Conservation (phyloP, 2,797 vertebrate genomes). For the Phalloptychus januarius region DNA sequence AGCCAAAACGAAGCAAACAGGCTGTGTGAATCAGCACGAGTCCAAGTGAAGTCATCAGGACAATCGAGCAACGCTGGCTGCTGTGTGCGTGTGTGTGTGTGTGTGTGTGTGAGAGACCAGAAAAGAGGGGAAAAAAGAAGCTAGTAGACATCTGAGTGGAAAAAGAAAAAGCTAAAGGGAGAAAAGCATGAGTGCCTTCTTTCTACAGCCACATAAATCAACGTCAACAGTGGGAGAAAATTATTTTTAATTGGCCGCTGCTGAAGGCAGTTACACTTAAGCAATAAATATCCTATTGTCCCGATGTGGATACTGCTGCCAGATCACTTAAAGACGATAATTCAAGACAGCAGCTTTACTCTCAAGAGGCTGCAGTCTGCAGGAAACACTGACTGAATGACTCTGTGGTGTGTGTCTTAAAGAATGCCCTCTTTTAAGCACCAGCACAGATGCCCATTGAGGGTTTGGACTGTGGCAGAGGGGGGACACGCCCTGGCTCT, state of each 20-base stretch:
- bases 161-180: slow-evolving; percentile 44
- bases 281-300: slow-evolving; percentile 21
- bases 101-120: slow-evolving; percentile 5
- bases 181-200: slow-evolving; percentile 9
- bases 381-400: slow-evolving; percentile 23
- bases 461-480: slow-evolving; percentile 66
- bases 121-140: slow-evolving; percentile 8
- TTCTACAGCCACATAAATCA: slow-evolving; percentile 23
- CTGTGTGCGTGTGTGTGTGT: slow-evolving; percentile 12
- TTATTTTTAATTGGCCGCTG: slow-evolving; percentile 3
- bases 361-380: slow-evolving; percentile 29
- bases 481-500: slow-evolving; percentile 71
- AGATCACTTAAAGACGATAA: slow-evolving; percentile 27
- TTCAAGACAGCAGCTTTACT: slow-evolving; percentile 37
- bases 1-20: slow-evolving; percentile 67
- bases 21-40: slow-evolving; percentile 35
- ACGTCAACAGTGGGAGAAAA: not conserved
- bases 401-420: slow-evolving; percentile 21
- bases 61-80: slow-evolving; percentile 25
- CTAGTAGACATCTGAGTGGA: slow-evolving; percentile 14
- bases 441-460: slow-evolving; percentile 79
- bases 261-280: not conserved
- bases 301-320: not conserved
- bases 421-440: slow-evolving; percentile 74
- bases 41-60: slow-evolving; percentile 71